A percentile compares a stretch with the other conserved stretches of the same genome.
Evolutionary conservation across 2,113 vertebrate species (phyloP).

Genomic region (Daphoenositta chrysoptera): DNA sequence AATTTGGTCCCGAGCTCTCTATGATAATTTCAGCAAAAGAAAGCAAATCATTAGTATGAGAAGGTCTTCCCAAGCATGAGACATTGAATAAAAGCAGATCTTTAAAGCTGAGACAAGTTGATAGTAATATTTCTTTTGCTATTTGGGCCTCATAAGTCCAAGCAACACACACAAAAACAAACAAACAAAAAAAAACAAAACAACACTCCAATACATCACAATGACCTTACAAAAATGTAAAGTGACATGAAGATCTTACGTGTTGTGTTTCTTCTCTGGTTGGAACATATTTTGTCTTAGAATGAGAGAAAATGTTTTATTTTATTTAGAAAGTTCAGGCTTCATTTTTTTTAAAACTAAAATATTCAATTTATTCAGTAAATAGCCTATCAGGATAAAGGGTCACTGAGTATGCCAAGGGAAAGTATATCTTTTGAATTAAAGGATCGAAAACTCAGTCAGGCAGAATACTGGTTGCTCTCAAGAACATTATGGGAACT

Average conservation of each 20-base stretch:
- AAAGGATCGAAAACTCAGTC: slow-evolving; percentile 67
- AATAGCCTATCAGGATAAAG: slow-evolving; percentile 9
- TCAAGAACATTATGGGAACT: slow-evolving; percentile 74
- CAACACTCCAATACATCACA: background rate
- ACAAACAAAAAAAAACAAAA: background rate
- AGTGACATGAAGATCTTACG: background rate
- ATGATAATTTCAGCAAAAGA: background rate
- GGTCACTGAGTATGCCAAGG: slow-evolving; percentile 2
- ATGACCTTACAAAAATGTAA: background rate
- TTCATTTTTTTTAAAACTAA: background rate
- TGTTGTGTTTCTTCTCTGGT: background rate
- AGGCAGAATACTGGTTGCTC: slow-evolving; percentile 58
- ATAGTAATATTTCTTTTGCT: background rate
- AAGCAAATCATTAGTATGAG: background rate
- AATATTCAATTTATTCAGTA: slow-evolving; percentile 24
- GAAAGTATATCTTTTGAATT: slow-evolving; percentile 60
- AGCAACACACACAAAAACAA: background rate
- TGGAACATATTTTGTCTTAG: background rate
- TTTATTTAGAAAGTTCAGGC: background rate
- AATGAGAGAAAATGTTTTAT: background rate
- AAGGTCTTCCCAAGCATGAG: background rate
- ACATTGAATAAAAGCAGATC: background rate
- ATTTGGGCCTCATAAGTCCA: background rate
- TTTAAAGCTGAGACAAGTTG: background rate
- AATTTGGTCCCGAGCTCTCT: background rate